phyloP scores from a whole-genome alignment of 2,888 invertebrate species.

The Podabrus alpinus region DNA sequence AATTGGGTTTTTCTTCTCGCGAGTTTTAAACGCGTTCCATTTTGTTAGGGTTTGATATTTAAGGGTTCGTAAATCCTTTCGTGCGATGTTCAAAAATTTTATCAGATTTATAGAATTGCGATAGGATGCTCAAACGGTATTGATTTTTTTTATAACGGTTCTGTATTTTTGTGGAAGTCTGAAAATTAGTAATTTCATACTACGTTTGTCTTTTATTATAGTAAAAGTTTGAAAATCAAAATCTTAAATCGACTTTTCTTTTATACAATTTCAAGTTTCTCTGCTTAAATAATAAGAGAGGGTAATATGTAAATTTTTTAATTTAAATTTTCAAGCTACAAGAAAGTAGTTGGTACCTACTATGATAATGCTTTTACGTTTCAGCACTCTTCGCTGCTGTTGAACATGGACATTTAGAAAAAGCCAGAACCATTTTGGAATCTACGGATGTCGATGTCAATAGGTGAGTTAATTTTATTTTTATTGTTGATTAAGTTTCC shows the following conservation, averaged over 20 bases:
- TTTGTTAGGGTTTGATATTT: not conserved
- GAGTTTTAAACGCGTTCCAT: not conserved
- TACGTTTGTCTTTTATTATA: not conserved
- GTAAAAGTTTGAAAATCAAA: not conserved
- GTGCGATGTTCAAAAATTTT: not conserved
- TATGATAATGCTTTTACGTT: constrained; percentile 53
- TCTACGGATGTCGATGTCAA: constrained; percentile 93
- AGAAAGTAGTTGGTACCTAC: not conserved
- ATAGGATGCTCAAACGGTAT: not conserved
- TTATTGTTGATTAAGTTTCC: not conserved
- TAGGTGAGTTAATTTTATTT: constrained; percentile 64
- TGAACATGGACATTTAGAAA: constrained; percentile 93
- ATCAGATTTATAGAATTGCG: not conserved
- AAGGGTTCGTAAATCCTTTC: not conserved
- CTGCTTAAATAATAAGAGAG: not conserved
- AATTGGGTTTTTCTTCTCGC: not conserved
- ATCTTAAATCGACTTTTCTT: not conserved
- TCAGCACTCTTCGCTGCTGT: constrained; percentile 93
- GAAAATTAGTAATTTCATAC: not conserved
- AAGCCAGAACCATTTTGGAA: constrained; percentile 87
- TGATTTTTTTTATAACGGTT: not conserved
- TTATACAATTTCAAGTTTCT: not conserved
- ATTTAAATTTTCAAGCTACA: not conserved
- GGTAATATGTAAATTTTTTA: constrained; percentile 1
- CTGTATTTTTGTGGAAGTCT: not conserved